Percentiles rank a stretch among this genome's conserved stretches.
Conservation (phyloP, 2,113 vertebrate genomes). For the Larimichthys polyactis region DNA sequence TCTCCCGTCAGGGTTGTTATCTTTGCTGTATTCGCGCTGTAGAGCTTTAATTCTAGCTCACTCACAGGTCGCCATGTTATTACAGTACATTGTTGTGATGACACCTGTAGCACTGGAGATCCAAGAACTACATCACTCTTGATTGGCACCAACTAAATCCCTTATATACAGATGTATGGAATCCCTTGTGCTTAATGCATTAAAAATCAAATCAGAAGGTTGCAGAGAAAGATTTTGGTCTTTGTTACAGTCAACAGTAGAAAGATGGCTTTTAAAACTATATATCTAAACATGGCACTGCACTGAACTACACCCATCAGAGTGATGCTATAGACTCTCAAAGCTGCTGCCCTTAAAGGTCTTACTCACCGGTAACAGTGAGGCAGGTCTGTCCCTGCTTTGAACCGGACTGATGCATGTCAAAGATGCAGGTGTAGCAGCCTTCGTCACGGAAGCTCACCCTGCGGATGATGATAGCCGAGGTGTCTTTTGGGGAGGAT, state of each 20-base stretch:
- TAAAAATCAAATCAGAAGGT: not conserved
- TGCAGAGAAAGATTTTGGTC: not conserved
- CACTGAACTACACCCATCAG: not conserved
- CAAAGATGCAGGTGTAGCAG: conserved; percentile 85
- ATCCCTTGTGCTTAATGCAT: not conserved
- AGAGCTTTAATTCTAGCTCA: not conserved
- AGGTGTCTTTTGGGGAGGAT: conserved; percentile 71
- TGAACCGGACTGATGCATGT: conserved; percentile 73
- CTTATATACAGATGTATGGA: not conserved
- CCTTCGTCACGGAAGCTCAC: conserved; percentile 84
- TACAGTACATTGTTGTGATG: not conserved
- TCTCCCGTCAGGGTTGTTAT: not conserved
- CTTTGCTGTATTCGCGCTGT: conserved; percentile 1
- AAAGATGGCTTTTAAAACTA: not conserved
- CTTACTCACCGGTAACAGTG: conserved; percentile 80
- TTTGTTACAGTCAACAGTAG: not conserved
- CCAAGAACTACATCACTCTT: not conserved
- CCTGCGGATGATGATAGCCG: conserved; percentile 78
- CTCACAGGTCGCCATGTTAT: not conserved
- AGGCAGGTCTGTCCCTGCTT: conserved; percentile 80
- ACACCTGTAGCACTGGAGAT: not conserved
- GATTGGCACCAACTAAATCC: not conserved
- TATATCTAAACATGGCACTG: not conserved
- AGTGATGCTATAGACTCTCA: not conserved
- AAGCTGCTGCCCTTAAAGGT: not conserved